Base-by-base conservation (phyloP, 2,113 vertebrate species). In the Microcebus murinus region DNA sequence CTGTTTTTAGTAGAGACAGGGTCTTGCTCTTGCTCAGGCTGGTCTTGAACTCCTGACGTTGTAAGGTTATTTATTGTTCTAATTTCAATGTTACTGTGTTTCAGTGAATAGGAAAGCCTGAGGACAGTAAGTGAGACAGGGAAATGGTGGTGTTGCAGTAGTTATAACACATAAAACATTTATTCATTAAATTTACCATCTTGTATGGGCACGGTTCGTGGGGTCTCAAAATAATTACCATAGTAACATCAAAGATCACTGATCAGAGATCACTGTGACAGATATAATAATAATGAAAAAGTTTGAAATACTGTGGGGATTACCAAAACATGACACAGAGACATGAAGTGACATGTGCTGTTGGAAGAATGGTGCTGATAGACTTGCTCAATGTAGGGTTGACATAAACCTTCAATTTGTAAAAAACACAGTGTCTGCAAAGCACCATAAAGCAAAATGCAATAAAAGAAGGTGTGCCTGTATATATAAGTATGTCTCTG, bases 401-500 rank as follows among this genome's bases (percentile, higher is more conserved):
- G 73, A 48, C 27, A 18, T 14, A 76, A 48, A 76, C 45, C 73
- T 76, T 76, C 73, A 76, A 48, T 48, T 76, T 76, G 73, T 76
- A 27, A 76, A 48, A 76, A 48, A 76, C 15, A 31, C 27, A 48
- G 14, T 76, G 31, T 18, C 73, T 18, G 73, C 27, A 45, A 76
- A 48, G 73, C 8, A 8, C 7, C 15, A 48, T 48, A 48, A 76
- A 76, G 27, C 73, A 48, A 45, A 76, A 42, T 42, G 45, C 73
- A 76, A 76, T 48, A 31, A 18, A 74, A 48, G 3, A 27, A 76
- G 42, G 45, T 34, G 11, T 34, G 15, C 4, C 17, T 12, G 1
- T 63, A 3, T 67, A 0, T 65, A 0, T 79, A 0, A 42, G 42
- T 42, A 42, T 18, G 0, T 82, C 4, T 70, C 10, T 45, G 3